A percentile compares a stretch with the other conserved stretches of the same genome.
phyloP scores from a whole-genome alignment of 2,113 vertebrate species.

The zebrafish (Danio rerio) region GRCz12tu NC_133193.1:39178001-39178500 shows the following conservation, averaged over 20 bases:
- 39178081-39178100: conserved; percentile 14
- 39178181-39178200: conserved; percentile 17
- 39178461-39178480: background rate
- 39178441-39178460: background rate
- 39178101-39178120: conserved; percentile 36
- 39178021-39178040: conserved; percentile 13
- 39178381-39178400: background rate
- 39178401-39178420: background rate
- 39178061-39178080: conserved; percentile 10
- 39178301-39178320: background rate
- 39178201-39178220: background rate
- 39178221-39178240: background rate
- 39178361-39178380: background rate
- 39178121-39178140: conserved; percentile 17
- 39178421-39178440: background rate
- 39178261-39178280: background rate
- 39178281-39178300: background rate
- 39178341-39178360: background rate
- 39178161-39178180: conserved; percentile 29
- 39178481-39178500: too few species aligned
- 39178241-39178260: background rate
- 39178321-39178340: background rate
- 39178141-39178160: conserved; percentile 44
- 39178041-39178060: conserved; percentile 34
- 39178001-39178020: conserved; percentile 4